These are phyloP conservation scores for Girardinichthys multiradiatus DNA, from an alignment of 2,113 vertebrate species.

Conservation along the genomic window DNA sequence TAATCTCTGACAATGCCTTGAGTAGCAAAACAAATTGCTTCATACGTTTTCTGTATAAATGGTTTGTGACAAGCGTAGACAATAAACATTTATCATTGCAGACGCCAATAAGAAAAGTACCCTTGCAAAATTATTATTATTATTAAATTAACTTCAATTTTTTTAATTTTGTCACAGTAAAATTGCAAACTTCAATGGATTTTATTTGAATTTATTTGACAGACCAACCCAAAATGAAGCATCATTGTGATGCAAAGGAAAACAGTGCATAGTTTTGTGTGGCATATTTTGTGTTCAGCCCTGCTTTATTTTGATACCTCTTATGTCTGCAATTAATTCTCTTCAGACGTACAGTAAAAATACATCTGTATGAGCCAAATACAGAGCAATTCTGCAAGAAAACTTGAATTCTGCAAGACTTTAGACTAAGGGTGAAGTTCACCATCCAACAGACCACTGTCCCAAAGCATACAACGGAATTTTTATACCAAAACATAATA, in stretches of 20 bases:
- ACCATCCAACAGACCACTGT: too few species aligned
- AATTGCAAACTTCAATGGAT: background rate
- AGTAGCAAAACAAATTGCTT: background rate
- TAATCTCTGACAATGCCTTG: slow-evolving; percentile 6
- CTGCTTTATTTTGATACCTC: background rate
- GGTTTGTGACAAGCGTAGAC: background rate
- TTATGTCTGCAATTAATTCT: background rate
- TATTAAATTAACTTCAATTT: too few species aligned
- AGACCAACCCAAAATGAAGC: background rate
- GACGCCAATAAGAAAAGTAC: background rate
- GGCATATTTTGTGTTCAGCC: background rate
- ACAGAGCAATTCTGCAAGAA: too few species aligned
- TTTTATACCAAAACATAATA: too few species aligned
- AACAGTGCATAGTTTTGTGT: background rate
- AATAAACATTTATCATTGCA: background rate
- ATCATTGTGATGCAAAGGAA: background rate
- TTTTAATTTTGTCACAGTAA: background rate
- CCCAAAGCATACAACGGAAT: too few species aligned
- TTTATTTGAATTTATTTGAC: background rate
- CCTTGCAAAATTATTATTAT: background rate
- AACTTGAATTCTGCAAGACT: background rate
- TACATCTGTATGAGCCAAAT: too few species aligned
- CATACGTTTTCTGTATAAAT: background rate
- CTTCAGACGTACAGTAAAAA: too few species aligned
- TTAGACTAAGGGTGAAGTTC: too few species aligned